Conservation (phyloP, 1,140 invertebrate genomes). For the Gonatopus flavifemur region DNA sequence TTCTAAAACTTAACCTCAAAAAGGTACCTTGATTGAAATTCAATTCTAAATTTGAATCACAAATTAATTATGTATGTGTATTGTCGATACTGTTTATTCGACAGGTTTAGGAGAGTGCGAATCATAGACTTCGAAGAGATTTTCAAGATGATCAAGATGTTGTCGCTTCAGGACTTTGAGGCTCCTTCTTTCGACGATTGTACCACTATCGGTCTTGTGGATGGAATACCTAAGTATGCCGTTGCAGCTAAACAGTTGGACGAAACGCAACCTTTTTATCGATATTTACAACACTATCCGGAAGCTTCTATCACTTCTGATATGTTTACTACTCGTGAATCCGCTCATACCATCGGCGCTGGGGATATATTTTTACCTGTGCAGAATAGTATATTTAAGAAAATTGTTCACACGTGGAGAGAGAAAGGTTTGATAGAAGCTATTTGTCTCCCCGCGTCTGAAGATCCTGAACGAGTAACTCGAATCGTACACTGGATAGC, state of each 20-base stretch:
- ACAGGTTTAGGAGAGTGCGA: no score
- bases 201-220: conserved; percentile 33
- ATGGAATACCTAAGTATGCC: conserved; percentile 28
- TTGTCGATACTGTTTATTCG: no score
- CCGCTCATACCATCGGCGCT: conserved; percentile 40
- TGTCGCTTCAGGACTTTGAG: conserved; percentile 42
- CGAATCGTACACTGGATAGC: conserved; percentile 43
- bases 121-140: no score
- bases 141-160: conserved; percentile 42
- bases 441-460: conserved; percentile 53
- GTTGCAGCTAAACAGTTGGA: conserved; percentile 35
- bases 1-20: no score
- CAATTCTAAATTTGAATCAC: no score
- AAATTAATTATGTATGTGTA: no score
- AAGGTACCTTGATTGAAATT: no score
- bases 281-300: conserved; percentile 43
- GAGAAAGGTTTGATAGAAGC: conserved; percentile 64
- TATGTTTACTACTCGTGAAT: conserved; percentile 49
- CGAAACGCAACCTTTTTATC: conserved; percentile 42
- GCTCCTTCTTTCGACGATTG: conserved; percentile 29
- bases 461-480: conserved; percentile 47
- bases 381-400: conserved; percentile 53
- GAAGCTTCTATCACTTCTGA: conserved; percentile 45
- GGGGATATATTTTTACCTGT: conserved; percentile 54
- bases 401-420: conserved; percentile 50